phyloP scores from a whole-genome alignment of 2,113 vertebrate species.

The Spheniscus mendiculus region DNA sequence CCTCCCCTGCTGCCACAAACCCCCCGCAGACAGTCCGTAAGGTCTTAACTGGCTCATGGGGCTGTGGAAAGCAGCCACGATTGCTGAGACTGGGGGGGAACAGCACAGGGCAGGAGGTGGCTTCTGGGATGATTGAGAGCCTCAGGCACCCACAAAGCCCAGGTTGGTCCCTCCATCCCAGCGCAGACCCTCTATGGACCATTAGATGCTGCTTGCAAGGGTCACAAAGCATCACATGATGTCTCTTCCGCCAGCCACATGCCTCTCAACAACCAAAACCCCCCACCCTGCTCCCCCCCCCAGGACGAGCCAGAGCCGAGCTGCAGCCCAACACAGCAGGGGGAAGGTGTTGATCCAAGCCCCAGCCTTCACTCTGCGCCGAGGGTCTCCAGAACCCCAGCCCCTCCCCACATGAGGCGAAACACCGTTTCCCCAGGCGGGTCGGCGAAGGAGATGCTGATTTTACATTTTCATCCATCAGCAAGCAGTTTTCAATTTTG shows the following conservation, averaged over 20 bases:
- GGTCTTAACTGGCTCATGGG: background rate
- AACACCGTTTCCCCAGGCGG: background rate
- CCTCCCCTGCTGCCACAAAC: background rate
- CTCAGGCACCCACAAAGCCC: background rate
- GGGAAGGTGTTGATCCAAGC: background rate
- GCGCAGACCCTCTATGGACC: background rate
- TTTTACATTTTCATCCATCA: background rate
- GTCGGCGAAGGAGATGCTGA: background rate
- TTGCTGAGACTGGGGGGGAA: background rate
- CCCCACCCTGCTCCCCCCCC: no score
- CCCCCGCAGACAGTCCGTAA: background rate
- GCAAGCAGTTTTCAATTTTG: background rate
- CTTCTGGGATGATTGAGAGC: background rate
- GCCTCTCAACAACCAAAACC: background rate
- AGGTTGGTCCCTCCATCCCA: background rate
- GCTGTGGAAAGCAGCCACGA: background rate
- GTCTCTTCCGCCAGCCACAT: background rate
- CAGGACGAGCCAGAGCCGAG: background rate
- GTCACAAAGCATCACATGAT: background rate
- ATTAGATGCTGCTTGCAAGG: background rate
- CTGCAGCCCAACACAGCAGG: background rate
- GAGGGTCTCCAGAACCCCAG: background rate
- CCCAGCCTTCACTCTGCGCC: background rate
- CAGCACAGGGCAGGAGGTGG: background rate
- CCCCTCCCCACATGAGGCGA: rapidly evolving